Base-by-base conservation (phyloP, 37 sponge, comb jelly and placozoan genomes). In the Bolinopsis microptera region DNA sequence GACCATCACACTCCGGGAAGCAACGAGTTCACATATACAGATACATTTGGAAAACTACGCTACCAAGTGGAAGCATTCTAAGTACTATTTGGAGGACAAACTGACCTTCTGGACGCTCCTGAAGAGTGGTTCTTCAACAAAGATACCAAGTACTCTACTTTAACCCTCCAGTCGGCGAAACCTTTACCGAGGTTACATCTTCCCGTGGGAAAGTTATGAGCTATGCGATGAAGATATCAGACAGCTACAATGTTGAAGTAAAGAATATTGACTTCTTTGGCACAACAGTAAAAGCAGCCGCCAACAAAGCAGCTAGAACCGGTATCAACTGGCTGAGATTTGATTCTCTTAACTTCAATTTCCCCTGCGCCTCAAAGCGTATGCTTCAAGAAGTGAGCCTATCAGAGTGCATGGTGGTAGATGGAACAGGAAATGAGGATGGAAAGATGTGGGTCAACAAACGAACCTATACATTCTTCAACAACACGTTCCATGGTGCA, bases 71-170 rank as follows among this genome's bases (percentile, higher is more conserved):
- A 38, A 39, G 67, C n/a, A n/a, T n/a, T n/a, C n/a, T n/a, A n/a
- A n/a, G 32, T 94, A 94, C 83, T 88, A 69, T 35, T 38, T 96
- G 32, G 96, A 96, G 92, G 94, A 94, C 77, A 90, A 94, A 67
- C 94, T 27, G 95, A 96, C 32, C 92, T 93, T 28, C 77, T 96
- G 76, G 96, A 96, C 36, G 83, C 94, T 0, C 95, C 95, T n/a
- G 69, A 83, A 16, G 96, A 96, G 48, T 96, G 96, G 96, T 94
- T 93, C 76, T 96, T 39, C 68, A 93, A 96, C 76, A 69, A 86
- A 18, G 41, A n/a, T 2, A 68, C 1, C 0, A 92, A 69, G 72
- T 70, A 25, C 83, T 95, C n/a, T 95, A 95, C 83, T 76, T 95
- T 16, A 94, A 38, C 33, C 92, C 93, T 21, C 92, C 93, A 28